Conservation (phyloP, 2,888 invertebrate species). For the Plagiodera versicolora region DNA sequence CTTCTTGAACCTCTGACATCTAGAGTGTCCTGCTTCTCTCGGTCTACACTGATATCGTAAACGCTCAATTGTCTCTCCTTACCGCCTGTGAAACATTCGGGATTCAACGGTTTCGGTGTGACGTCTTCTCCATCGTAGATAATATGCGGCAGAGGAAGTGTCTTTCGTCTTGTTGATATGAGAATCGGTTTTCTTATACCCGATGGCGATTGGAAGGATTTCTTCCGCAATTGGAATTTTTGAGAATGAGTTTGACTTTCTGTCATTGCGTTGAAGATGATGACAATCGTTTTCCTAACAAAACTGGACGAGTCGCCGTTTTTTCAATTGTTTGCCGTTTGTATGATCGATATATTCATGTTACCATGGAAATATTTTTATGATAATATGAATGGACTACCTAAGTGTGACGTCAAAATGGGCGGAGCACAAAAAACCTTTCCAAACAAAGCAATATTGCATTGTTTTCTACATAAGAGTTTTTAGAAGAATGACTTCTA, state of each 20-base stretch:
- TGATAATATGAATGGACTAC: too few relatives aligned
- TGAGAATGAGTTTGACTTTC: constrained; percentile 2
- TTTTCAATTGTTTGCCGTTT: too few relatives aligned
- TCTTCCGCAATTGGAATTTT: constrained; percentile 14
- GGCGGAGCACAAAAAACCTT: too few relatives aligned
- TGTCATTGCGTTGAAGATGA: background rate
- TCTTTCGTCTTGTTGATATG: constrained; percentile 12
- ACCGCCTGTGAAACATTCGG: constrained; percentile 44
- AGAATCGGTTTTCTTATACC: constrained; percentile 26
- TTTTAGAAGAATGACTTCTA: too few relatives aligned
- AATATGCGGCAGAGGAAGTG: constrained; percentile 19
- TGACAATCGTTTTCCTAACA: too few relatives aligned
- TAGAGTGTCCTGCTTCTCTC: background rate
- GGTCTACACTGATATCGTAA: constrained; percentile 26
- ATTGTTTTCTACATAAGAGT: too few relatives aligned
- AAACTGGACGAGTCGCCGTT: too few relatives aligned
- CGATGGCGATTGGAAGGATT: constrained; percentile 4
- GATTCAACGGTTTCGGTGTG: constrained; percentile 54
- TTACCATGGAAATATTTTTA: too few relatives aligned
- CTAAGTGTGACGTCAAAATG: too few relatives aligned
- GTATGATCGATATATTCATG: too few relatives aligned
- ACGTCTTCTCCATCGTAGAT: constrained; percentile 49
- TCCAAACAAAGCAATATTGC: too few relatives aligned
- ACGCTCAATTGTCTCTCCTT: constrained; percentile 47
- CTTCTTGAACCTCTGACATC: constrained; percentile 5